phyloP scores from a whole-genome alignment of 2,797 vertebrate genomes.

The Pachyuromys duprasi region DNA sequence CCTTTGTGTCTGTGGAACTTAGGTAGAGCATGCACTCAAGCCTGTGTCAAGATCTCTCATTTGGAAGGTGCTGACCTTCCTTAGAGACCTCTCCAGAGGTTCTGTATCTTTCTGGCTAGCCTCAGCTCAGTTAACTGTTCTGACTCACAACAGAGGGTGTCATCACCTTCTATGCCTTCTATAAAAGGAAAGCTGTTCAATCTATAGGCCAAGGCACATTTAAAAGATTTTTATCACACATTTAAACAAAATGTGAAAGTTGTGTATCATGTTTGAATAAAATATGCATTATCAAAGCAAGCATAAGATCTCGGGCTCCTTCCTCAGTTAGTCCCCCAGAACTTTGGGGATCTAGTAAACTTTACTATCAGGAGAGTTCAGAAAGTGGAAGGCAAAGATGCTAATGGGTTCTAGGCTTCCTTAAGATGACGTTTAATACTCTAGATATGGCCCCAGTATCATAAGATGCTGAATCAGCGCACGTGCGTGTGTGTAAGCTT shows the following conservation, averaged over 20 bases:
- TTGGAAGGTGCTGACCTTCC: not conserved
- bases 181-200: conserved; percentile 20
- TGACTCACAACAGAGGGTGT: not conserved
- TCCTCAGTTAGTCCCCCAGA: not conserved
- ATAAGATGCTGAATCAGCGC: conserved; percentile 9
- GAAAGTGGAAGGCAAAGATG: conserved; percentile 45
- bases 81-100: not conserved
- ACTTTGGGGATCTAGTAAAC: conserved; percentile 1
- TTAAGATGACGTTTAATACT: conserved; percentile 44
- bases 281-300: conserved; percentile 29
- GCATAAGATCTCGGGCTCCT: not conserved
- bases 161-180: conserved; percentile 33
- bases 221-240: conserved; percentile 51
- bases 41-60: not conserved
- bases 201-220: conserved; percentile 10
- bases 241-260: conserved; percentile 40
- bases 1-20: not conserved
- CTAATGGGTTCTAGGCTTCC: conserved; percentile 51
- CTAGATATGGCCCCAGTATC: conserved; percentile 9
- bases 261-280: conserved; percentile 5
- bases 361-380: conserved; percentile 26
- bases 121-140: not conserved
- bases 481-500: not conserved
- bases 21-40: fast-evolving
- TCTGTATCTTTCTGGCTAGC: not conserved